Base-by-base conservation (phyloP, 1,140 invertebrate genomes). In the Anadara kagoshimensis region DNA sequence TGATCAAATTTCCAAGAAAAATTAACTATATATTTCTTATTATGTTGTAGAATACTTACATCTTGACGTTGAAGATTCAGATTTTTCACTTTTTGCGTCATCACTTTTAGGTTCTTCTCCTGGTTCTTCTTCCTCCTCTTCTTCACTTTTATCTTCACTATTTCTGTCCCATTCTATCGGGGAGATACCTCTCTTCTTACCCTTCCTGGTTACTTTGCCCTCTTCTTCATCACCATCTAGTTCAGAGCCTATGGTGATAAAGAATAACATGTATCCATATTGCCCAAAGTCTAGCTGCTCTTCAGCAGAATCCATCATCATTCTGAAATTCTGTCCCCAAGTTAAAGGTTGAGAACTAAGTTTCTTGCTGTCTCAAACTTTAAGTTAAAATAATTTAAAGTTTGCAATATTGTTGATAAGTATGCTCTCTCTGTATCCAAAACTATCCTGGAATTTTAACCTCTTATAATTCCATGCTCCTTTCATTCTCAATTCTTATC, bases 141-240 rank as follows among this genome's bases (percentile, higher is more conserved):
- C 80, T n/a, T 78, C 78, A 16, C 66, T 71, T 29, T 75, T 71
- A 11, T 77, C 80, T 45, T 83, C 84, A 71, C 76, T 80, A 22
- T 75, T 77, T 45, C 78, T 68, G 64, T 84, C 84, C 86, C 86
- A 88, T 44, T 87, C 79, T 62, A 88, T 87, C 5, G 87, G 87
- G 11, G 87, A 88, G 47, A 88, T 88, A 11, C 74, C 85, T 64
- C 82, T 73, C 59, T 79, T 79, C 7, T 78, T 79, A 8, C 62
- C 69, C 56, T 84, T 82, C 20, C 74, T 79, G 1, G 61, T 69
- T 24, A 69, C 65, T 12, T 76, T 69, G 7, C 69, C 75, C 41
- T 82, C 82, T 58, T 68, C 76, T 47, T 73, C 68, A 18, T 20
- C 47, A 26, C 64, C 75, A 65, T 66, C 67, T 49, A 74, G 69